Conservation (phyloP, 1,140 invertebrate species). For the Theocolax elegans region DNA sequence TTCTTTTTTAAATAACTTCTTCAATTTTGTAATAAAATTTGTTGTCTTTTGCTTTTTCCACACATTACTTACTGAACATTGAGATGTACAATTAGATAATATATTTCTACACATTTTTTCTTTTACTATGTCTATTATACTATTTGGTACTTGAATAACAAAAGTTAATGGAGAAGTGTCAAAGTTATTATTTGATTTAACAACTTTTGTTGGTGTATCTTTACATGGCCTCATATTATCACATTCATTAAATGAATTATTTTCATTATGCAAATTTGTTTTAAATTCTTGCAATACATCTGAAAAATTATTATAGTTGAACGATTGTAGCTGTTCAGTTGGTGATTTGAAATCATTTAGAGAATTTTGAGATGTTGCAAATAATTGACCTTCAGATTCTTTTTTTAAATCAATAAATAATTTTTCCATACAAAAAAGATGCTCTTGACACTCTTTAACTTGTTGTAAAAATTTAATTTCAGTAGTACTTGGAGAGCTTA, state of each 20-base stretch:
- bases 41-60: not conserved
- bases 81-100: not conserved
- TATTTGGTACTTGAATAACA: constrained; percentile 15
- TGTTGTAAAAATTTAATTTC: constrained; percentile 25
- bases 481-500: constrained; percentile 5
- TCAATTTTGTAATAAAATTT: not conserved
- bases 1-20: constrained; percentile 12
- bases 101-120: not conserved
- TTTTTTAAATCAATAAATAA: not conserved
- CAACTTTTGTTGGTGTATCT: not conserved
- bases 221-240: not conserved
- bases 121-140: not conserved
- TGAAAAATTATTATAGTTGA: constrained; percentile 9
- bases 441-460: constrained; percentile 12
- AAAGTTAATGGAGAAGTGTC: constrained; percentile 8
- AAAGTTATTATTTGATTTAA: not conserved
- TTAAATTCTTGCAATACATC: constrained; percentile 10
- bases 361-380: not conserved
- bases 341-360: not conserved
- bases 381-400: not conserved
- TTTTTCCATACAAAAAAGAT: constrained; percentile 26
- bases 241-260: not conserved
- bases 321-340: not conserved
- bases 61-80: not conserved
- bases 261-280: not conserved